Evolutionary conservation across 2,113 vertebrate species (phyloP), one percentile per base, ranked within the genome.

Genomic region (Chloropsis cyanopogon): DNA sequence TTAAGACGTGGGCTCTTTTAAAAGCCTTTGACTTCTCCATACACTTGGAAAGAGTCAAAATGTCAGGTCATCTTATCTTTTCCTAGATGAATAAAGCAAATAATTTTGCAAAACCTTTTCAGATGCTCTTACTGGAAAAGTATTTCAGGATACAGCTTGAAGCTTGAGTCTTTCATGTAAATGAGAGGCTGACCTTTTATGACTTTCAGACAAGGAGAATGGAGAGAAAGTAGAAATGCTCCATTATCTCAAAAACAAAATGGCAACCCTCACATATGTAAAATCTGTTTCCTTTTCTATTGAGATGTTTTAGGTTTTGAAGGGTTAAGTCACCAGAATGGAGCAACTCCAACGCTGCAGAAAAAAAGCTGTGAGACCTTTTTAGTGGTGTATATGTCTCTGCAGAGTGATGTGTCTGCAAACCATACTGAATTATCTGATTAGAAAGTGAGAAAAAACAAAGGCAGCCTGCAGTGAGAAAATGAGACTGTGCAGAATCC

Each of bases 71-170:
- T 93, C 71, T 85, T 91, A 89, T 77, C 35, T 96, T 93, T 94
- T 86, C 63, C 84, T 60, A 84, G 57, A 80, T 80, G 65, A 97
- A 97, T 91, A 97, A 95, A 97, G 82, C 52, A 94, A 96, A 95
- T 91, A 59, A 82, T 91, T 94, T 86, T 94, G 65, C 42, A 95
- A 95, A 96, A 88, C 63, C 37, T 90, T 95, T 96, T 86, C 84
- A 96, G 95, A 97, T 90, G 78, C 54, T 96, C 29, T 90, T 84
- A 91, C 85, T 94, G 91, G 49, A 77, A 88, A 88, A 93, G 54
- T 89, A 85, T 91, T 93, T 93, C 57, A 95, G 42, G 39, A 85
- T 23, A 89, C 37, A 72, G 10, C 7, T 81, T 75, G 64, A 84
- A 78, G 63, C 23, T 83, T 57, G 28, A 88, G 72, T 56, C 37